phyloP scores from a whole-genome alignment of 2,113 vertebrate species.

The Gasterosteus nipponicus region DNA sequence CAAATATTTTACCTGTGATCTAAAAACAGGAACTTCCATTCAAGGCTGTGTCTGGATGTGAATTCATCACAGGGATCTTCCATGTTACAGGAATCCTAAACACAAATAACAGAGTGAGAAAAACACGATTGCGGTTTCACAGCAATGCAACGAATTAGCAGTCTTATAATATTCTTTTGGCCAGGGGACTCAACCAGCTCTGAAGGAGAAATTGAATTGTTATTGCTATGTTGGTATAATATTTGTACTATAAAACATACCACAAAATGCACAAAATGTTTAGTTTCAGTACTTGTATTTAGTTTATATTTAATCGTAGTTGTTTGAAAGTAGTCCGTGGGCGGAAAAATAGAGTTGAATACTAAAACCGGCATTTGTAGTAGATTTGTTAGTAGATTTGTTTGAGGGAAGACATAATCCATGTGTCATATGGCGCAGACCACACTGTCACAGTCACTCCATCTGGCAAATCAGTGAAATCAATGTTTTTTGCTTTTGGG shows the following conservation, averaged over 20 bases:
- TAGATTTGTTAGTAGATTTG: slow-evolving; percentile 19
- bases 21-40: slow-evolving; percentile 88
- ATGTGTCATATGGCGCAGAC: slow-evolving; percentile 31
- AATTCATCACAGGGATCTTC: slow-evolving; percentile 86
- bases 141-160: background rate
- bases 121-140: background rate
- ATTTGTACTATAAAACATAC: background rate
- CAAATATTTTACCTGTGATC: slow-evolving; percentile 84
- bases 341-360: background rate
- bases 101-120: slow-evolving; percentile 17
- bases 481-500: slow-evolving; percentile 45
- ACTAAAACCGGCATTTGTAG: slow-evolving; percentile 5
- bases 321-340: slow-evolving; percentile 1
- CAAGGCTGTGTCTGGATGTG: slow-evolving; percentile 85
- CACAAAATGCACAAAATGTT: background rate
- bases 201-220: background rate
- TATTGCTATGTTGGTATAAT: background rate
- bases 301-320: slow-evolving; percentile 7
- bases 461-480: slow-evolving; percentile 46
- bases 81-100: slow-evolving; percentile 84
- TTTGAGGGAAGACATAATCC: slow-evolving; percentile 33
- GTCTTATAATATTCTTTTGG: background rate
- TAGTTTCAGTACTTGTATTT: background rate
- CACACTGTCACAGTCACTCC: slow-evolving; percentile 30
- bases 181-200: background rate